A percentile compares a stretch with the other conserved stretches of the same genome.
phyloP scores from a whole-genome alignment of 2,888 invertebrate genomes.

The Thymelicus acteon region DNA sequence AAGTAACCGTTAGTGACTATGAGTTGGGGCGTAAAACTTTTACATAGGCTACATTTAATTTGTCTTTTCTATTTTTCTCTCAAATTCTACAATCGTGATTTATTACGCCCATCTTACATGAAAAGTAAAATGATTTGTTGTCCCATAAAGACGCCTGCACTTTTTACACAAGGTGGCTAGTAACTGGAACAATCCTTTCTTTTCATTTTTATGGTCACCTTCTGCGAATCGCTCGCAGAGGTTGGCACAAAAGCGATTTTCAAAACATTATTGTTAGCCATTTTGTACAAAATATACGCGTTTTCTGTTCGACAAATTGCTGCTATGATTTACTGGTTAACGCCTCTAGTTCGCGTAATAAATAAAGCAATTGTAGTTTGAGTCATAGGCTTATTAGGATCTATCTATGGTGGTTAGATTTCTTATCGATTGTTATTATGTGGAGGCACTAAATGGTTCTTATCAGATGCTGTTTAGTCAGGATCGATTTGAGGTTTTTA shows the following conservation, averaged over 20 bases:
- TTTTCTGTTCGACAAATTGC: conserved; percentile 34
- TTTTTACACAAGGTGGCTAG: conserved; percentile 23
- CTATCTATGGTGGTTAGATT: background rate
- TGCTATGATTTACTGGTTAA: conserved; percentile 28
- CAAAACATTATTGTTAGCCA: conserved; percentile 33
- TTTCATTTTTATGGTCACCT: conserved; percentile 35
- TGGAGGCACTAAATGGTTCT: background rate
- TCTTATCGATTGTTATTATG: conserved; percentile 5
- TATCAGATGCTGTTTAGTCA: background rate
- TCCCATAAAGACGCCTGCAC: conserved; percentile 35
- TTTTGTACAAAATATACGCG: conserved; percentile 37
- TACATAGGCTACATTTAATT: background rate
- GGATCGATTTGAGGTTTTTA: no score
- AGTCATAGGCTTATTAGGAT: conserved; percentile 4
- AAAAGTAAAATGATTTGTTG: conserved; percentile 35
- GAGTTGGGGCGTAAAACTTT: no score
- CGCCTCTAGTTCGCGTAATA: conserved; percentile 19
- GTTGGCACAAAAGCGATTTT: conserved; percentile 37
- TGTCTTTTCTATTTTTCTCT: background rate
- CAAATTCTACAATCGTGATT: background rate
- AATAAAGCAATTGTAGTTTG: conserved; percentile 16
- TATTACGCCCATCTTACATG: conserved; percentile 2
- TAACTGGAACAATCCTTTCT: conserved; percentile 31
- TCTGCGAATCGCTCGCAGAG: conserved; percentile 31
- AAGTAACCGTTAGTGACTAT: no score